Conservation (phyloP, 2,888 invertebrate species). For the Cyaniris semiargus region DNA sequence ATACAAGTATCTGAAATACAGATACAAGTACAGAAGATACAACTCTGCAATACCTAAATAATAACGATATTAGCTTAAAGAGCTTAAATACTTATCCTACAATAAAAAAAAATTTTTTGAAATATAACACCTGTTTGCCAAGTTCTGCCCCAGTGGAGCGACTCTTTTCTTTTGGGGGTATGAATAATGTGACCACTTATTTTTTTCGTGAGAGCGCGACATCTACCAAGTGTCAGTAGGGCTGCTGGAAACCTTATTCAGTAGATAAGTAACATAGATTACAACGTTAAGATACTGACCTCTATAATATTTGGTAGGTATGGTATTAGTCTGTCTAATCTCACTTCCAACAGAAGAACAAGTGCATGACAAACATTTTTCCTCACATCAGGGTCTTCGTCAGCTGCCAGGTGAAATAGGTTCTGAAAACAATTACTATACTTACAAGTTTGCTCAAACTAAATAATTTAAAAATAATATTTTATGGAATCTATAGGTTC, state of each 20-base stretch:
- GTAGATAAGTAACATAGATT: background rate
- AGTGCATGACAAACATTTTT: constrained; percentile 99
- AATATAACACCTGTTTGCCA: too few species aligned
- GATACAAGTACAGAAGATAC: too few species aligned
- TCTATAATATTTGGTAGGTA: constrained; percentile 98
- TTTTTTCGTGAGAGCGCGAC: too few species aligned
- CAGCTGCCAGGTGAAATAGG: constrained; percentile 95
- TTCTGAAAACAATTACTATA: constrained; percentile 75
- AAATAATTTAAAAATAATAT: background rate
- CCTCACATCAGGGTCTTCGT: constrained; percentile 97
- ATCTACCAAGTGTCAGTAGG: too few species aligned
- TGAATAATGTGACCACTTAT: too few species aligned
- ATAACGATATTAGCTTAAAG: too few species aligned
- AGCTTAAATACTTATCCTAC: too few species aligned
- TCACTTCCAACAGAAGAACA: constrained; percentile 96
- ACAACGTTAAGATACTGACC: constrained; percentile 62
- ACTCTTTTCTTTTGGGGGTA: too few species aligned
- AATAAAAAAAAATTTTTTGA: too few species aligned
- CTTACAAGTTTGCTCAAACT: background rate
- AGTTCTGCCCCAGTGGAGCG: too few species aligned
- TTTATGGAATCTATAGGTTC: background rate
- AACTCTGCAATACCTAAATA: too few species aligned
- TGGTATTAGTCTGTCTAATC: constrained; percentile 95
- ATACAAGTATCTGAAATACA: too few species aligned
- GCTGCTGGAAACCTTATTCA: background rate